Evolutionary conservation across 1,140 invertebrate species (phyloP).

Genomic region (Procambarus clarkii): DNA sequence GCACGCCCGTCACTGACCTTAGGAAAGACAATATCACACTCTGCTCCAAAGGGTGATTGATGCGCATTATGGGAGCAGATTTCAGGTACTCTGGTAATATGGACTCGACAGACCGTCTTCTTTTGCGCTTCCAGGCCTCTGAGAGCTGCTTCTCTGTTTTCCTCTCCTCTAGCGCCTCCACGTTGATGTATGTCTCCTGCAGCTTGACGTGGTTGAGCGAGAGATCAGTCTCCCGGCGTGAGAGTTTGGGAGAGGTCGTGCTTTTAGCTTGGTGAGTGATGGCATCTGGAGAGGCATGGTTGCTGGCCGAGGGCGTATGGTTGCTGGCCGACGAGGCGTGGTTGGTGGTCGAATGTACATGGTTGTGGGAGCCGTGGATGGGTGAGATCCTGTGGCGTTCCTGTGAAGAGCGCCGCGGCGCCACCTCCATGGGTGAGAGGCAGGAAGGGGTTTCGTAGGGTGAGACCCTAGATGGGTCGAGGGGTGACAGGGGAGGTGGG

Average conservation of each 20-base stretch:
- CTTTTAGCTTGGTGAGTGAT: background rate
- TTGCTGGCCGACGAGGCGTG: background rate
- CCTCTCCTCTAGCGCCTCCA: slow-evolving; percentile 40
- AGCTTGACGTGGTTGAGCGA: slow-evolving; percentile 26
- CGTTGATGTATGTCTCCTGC: slow-evolving; percentile 57
- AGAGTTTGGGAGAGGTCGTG: background rate
- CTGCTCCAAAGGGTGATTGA: slow-evolving; percentile 77
- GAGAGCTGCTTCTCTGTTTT: slow-evolving; percentile 43
- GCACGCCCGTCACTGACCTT: slow-evolving; percentile 74
- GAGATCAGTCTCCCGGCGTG: slow-evolving; percentile 16
- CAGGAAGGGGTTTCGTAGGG: background rate
- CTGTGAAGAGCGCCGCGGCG: slow-evolving; percentile 5
- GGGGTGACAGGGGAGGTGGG: slow-evolving; percentile 32
- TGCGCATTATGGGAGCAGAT: slow-evolving; percentile 74
- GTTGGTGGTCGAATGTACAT: background rate
- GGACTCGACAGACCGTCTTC: slow-evolving; percentile 28
- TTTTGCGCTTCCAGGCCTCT: slow-evolving; percentile 59
- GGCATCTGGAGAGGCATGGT: background rate
- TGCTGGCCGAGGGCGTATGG: background rate
- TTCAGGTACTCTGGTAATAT: slow-evolving; percentile 56
- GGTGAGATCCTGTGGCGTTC: background rate
- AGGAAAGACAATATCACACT: slow-evolving; percentile 76
- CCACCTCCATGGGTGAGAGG: background rate
- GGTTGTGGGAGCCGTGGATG: background rate
- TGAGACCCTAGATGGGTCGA: slow-evolving; percentile 27